Percentiles rank a stretch among this genome's conserved stretches.
Conservation (phyloP, 2,113 vertebrate species). For the Notothenia rossii region DNA sequence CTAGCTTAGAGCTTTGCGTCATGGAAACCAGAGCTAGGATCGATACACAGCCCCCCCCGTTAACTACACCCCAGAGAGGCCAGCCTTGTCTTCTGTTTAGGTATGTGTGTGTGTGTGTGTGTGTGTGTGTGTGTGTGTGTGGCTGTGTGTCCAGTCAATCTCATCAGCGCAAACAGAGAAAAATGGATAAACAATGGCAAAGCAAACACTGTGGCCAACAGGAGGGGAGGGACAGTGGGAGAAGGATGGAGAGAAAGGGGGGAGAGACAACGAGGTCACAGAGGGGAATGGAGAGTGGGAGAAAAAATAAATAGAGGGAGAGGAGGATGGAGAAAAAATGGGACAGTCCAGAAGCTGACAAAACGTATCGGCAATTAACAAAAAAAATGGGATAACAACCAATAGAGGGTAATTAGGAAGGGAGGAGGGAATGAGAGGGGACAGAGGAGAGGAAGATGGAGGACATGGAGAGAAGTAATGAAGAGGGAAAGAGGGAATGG, state of each 20-base stretch:
- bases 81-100: slow-evolving; percentile 75
- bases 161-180: slow-evolving; percentile 77
- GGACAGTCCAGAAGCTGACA: slow-evolving; percentile 45
- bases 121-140: slow-evolving; percentile 45
- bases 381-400: slow-evolving; percentile 1
- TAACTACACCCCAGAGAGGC: slow-evolving; percentile 79
- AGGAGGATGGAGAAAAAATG: background rate
- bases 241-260: slow-evolving; percentile 43
- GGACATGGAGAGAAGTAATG: slow-evolving; percentile 27
- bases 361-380: slow-evolving; percentile 63
- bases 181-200: slow-evolving; percentile 80
- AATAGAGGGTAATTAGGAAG: slow-evolving; percentile 52
- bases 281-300: slow-evolving; percentile 37
- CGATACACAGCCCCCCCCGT: slow-evolving; percentile 67
- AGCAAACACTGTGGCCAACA: slow-evolving; percentile 70
- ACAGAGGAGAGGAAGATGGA: slow-evolving; percentile 23
- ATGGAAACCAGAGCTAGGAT: slow-evolving; percentile 80
- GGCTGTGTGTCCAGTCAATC: slow-evolving; percentile 68
- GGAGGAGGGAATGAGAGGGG: slow-evolving; percentile 44
- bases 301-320: slow-evolving; percentile 22
- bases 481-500: slow-evolving; percentile 42
- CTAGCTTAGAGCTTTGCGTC: slow-evolving; percentile 69
- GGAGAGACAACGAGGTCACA: slow-evolving; percentile 53
- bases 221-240: slow-evolving; percentile 46
- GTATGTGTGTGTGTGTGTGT: slow-evolving; percentile 54